Percentiles rank a stretch among this genome's conserved stretches.
These are phyloP conservation scores for Tangara arthus DNA, from an alignment of 2,797 vertebrate genomes.

Conservation along the genomic window DNA sequence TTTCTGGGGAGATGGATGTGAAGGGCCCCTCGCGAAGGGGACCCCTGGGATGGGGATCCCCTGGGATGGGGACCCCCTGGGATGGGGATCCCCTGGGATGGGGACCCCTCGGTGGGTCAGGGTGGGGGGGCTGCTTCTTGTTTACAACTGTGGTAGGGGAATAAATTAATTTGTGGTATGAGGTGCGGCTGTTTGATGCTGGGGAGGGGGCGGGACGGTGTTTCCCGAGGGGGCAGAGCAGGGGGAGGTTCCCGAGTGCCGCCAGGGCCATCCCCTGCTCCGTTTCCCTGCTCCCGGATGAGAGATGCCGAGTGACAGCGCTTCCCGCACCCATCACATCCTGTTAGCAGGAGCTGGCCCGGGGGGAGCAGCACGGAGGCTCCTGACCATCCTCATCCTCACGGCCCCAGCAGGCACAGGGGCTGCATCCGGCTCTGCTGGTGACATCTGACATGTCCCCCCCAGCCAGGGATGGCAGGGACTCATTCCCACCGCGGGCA, in stretches of 20 bases:
- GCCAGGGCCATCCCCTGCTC: background rate
- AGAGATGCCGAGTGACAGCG: slow-evolving; percentile 26
- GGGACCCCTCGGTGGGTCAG: background rate
- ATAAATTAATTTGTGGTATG: slow-evolving; percentile 55
- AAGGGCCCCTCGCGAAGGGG: background rate
- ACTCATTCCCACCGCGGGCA: accelerated
- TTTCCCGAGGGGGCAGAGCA: background rate
- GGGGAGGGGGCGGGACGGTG: background rate
- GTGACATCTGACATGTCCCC: background rate
- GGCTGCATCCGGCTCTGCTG: background rate
- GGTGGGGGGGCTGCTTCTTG: background rate
- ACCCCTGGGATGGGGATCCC: background rate
- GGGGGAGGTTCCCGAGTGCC: background rate
- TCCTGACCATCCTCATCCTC: background rate
- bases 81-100: background rate
- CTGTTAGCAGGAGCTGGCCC: background rate
- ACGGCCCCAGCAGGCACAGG: background rate
- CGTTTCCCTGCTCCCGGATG: background rate
- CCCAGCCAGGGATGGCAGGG: background rate
- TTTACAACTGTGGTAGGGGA: slow-evolving; percentile 37
- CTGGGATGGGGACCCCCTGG: too few species aligned
- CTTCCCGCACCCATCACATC: slow-evolving; percentile 8
- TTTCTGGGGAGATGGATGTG: background rate
- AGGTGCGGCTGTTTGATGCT: background rate
- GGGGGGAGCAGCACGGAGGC: background rate